A percentile compares a stretch with the other conserved stretches of the same genome.
Conservation (phyloP, 2,113 vertebrate genomes). For the Brachyhypopomus gauderio region DNA sequence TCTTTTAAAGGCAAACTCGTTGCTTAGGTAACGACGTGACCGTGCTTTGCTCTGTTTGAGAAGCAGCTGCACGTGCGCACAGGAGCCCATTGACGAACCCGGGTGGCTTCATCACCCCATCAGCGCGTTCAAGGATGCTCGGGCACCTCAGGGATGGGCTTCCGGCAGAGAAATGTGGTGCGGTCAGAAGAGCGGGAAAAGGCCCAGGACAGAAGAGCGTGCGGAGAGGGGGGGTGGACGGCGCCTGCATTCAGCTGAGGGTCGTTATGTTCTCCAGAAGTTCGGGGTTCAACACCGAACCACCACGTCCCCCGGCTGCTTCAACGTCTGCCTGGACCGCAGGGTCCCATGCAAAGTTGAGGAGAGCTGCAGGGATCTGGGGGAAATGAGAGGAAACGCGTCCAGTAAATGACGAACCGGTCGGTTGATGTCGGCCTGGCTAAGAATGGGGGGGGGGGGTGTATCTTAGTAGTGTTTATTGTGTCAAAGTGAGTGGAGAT, state of each 20-base stretch:
- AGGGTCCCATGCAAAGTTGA: slow-evolving; percentile 85
- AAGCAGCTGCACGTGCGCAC: background rate
- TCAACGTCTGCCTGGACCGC: slow-evolving; percentile 83
- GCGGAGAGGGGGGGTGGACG: background rate
- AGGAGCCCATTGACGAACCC: background rate
- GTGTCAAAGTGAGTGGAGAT: background rate
- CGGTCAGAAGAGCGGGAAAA: background rate
- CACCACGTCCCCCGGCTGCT: slow-evolving; percentile 70
- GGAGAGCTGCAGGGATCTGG: slow-evolving; percentile 90
- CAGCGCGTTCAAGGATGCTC: background rate
- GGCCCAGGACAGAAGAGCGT: background rate
- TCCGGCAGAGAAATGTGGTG: slow-evolving; percentile 30
- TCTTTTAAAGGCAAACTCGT: background rate
- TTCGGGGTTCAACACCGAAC: slow-evolving; percentile 75
- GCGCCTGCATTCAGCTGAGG: slow-evolving; percentile 77
- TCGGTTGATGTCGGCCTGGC: too few species aligned
- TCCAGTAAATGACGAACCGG: too few species aligned
- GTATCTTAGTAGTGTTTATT: background rate
- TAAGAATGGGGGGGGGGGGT: too few species aligned
- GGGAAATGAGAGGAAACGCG: background rate
- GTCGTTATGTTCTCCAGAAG: slow-evolving; percentile 74
- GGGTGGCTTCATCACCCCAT: background rate
- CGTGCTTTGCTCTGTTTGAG: background rate
- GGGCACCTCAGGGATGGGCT: background rate
- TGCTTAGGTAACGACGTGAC: background rate